Evolutionary conservation across 2,797 vertebrate genomes (phyloP).

Genomic region (Botia almorhae): DNA sequence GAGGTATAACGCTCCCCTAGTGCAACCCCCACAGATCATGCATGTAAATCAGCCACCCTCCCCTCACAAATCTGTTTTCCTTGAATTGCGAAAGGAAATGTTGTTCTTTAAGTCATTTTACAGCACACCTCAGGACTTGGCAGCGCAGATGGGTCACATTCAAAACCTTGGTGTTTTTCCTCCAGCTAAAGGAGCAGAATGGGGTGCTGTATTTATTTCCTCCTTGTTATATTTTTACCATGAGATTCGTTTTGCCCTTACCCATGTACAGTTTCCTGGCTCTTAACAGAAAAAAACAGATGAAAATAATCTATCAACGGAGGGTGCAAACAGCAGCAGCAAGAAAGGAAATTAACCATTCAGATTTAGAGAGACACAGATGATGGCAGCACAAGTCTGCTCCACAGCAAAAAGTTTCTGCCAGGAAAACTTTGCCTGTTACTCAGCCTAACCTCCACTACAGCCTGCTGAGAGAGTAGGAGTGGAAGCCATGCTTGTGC

Average conservation of each 20-base stretch:
- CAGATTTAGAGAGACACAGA: background rate
- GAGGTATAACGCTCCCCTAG: constrained; percentile 58
- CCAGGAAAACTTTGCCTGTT: constrained; percentile 30
- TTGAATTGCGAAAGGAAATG: constrained; percentile 35
- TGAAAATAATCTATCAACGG: background rate
- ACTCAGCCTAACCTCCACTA: constrained; percentile 26
- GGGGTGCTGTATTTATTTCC: constrained; percentile 16
- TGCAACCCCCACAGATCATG: constrained; percentile 36
- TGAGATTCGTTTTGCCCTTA: background rate
- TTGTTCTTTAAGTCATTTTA: constrained; percentile 53
- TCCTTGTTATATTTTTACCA: constrained; percentile 22
- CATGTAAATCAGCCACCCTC: constrained; percentile 33
- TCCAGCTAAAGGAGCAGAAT: constrained; percentile 48
- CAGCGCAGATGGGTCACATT: constrained; percentile 36
- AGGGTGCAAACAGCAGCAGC: background rate
- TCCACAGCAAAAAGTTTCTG: constrained; percentile 6
- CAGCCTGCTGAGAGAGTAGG: constrained; percentile 13
- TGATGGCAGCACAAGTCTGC: background rate
- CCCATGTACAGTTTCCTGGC: background rate
- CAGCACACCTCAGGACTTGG: constrained; percentile 60
- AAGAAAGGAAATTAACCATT: constrained; percentile 7
- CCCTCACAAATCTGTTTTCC: constrained; percentile 40
- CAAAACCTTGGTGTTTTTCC: constrained; percentile 55
- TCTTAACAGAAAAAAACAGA: constrained; percentile 5
- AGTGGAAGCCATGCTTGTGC: constrained; percentile 27